Evolutionary conservation across 1,140 invertebrate genomes (phyloP).

Genomic region (Ericerus pela): DNA sequence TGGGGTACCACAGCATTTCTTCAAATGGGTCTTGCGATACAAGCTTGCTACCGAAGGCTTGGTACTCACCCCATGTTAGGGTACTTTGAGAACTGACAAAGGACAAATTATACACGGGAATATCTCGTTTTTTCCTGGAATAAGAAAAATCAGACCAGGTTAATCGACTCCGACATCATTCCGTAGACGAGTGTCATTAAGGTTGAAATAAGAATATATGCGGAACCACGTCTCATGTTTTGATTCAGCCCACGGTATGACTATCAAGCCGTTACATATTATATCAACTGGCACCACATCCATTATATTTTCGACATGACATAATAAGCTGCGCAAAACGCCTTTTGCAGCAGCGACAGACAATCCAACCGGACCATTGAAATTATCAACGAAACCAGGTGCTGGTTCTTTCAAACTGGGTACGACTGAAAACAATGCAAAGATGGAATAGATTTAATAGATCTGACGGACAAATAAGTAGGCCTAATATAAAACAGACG

Average conservation of each 20-base stretch:
- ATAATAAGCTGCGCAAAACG: conserved; percentile 67
- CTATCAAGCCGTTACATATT: conserved; percentile 48
- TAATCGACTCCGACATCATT: no score
- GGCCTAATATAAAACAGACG: no score
- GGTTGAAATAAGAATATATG: no score
- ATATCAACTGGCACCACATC: conserved; percentile 79
- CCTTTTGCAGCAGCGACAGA: conserved; percentile 65
- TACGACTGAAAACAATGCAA: conserved; percentile 33
- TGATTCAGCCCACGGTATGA: conserved; percentile 14
- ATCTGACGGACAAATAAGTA: no score
- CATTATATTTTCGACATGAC: conserved; percentile 51
- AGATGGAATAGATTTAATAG: no score
- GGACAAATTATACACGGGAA: conserved; percentile 61
- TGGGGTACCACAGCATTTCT: conserved; percentile 65
- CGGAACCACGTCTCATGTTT: conserved; percentile 20
- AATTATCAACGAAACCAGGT: conserved; percentile 81
- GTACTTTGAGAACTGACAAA: conserved; percentile 44
- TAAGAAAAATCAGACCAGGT: conserved; percentile 17
- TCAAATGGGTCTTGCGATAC: conserved; percentile 61
- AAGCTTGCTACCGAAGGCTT: conserved; percentile 49
- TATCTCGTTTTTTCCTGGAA: conserved; percentile 31
- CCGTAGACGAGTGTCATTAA: no score
- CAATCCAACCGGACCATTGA: conserved; percentile 72
- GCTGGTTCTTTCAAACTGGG: conserved; percentile 47
- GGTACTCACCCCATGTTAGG: conserved; percentile 65